A percentile compares a stretch with the other conserved stretches of the same genome.
Evolutionary conservation across 1,140 invertebrate genomes (phyloP).

Genomic region (Acromyrmex heyeri): DNA sequence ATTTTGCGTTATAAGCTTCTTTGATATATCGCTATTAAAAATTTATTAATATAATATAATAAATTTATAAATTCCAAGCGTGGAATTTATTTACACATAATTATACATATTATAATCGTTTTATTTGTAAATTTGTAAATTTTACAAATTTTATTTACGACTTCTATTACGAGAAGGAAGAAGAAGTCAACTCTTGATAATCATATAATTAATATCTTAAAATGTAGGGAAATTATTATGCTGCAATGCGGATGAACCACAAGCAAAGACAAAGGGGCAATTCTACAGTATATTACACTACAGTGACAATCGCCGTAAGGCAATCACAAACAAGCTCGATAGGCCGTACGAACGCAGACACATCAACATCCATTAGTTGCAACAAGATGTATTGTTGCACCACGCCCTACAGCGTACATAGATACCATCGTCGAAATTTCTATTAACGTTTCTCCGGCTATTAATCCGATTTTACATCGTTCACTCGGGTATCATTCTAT

Average conservation of each 20-base stretch:
- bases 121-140: neutral
- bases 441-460: conserved; percentile 75
- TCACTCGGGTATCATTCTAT: neutral
- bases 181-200: neutral
- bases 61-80: neutral
- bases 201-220: conserved; percentile 3
- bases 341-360: neutral
- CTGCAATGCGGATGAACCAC: neutral
- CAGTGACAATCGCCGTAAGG: conserved; percentile 38
- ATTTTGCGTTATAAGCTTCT: neutral
- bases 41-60: neutral
- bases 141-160: neutral
- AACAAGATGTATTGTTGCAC: conserved; percentile 54
- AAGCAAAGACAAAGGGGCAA: conserved; percentile 22
- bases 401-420: conserved; percentile 28
- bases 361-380: conserved; percentile 40
- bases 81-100: neutral
- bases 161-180: neutral
- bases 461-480: conserved; percentile 73
- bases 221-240: conserved; percentile 1
- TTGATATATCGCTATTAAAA: neutral
- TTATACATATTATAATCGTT: neutral
- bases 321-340: conserved; percentile 38
- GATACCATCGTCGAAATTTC: conserved; percentile 78
- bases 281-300: neutral